Evolutionary conservation across 2,797 vertebrate species (phyloP).

Genomic region (Schizothorax lantsangensis): DNA sequence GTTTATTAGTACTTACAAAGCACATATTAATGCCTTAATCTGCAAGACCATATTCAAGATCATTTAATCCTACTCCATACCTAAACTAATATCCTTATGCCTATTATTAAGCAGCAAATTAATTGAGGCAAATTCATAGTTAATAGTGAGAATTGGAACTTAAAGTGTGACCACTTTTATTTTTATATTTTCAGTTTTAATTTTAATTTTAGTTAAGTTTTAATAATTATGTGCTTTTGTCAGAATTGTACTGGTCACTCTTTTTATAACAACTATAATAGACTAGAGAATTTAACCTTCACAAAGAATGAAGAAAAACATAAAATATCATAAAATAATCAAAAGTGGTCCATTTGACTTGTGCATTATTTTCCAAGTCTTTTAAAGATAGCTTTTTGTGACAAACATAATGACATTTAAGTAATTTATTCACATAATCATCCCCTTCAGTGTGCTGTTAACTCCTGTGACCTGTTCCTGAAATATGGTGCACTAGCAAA

Average conservation of each 20-base stretch:
- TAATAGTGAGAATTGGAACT: background rate
- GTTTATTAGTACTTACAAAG: background rate
- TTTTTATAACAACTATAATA: background rate
- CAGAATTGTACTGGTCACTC: background rate
- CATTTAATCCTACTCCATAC: background rate
- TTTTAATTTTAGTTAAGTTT: background rate
- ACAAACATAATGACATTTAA: conserved; percentile 25
- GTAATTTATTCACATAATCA: conserved; percentile 1
- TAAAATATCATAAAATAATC: background rate
- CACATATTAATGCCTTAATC: background rate
- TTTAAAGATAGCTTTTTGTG: background rate
- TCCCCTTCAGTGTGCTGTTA: background rate
- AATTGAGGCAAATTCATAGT: background rate
- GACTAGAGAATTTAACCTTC: background rate
- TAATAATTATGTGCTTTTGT: background rate
- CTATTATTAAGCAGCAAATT: background rate
- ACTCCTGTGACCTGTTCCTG: background rate
- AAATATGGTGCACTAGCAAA: background rate
- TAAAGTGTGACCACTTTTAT: background rate
- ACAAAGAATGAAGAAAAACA: background rate
- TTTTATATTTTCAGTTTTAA: background rate
- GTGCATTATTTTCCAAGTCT: background rate
- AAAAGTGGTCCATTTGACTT: background rate
- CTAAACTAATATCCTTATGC: background rate
- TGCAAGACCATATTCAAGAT: background rate